Evolutionary conservation across 2,797 vertebrate species (phyloP).

Genomic region (Bradypodion pumilum): DNA sequence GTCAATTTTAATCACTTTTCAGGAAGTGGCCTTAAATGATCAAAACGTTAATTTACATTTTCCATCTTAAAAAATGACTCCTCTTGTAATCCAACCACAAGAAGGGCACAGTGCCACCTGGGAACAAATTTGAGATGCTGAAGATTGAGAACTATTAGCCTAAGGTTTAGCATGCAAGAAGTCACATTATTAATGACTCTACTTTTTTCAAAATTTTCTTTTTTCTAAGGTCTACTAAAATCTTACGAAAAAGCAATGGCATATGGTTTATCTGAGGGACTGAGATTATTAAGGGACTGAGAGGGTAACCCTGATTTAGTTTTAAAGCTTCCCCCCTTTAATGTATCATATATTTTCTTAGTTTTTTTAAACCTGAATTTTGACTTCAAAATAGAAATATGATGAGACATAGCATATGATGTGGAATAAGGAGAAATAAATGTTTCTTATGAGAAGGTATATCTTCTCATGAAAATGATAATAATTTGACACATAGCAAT

Average conservation of each 20-base stretch:
- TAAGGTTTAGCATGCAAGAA: not conserved
- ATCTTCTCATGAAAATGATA: not conserved
- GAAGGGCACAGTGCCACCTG: no score
- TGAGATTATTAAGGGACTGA: not conserved
- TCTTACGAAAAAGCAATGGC: not conserved
- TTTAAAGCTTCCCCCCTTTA: not conserved
- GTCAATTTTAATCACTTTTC: no score
- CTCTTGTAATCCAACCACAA: no score
- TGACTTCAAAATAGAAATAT: not conserved
- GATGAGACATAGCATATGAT: not conserved
- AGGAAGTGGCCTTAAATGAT: no score
- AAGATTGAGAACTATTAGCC: no score
- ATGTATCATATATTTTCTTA: not conserved
- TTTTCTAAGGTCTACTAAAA: not conserved
- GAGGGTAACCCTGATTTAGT: not conserved
- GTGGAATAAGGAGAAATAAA: not conserved
- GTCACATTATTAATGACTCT: not conserved
- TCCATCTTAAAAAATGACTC: no score
- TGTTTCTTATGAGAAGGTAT: conserved; percentile 7
- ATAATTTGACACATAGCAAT: not conserved
- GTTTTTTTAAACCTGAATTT: not conserved
- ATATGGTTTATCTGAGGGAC: not conserved
- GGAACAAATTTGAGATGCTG: no score
- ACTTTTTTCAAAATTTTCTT: not conserved
- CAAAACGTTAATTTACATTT: no score